A percentile compares a stretch with the other conserved stretches of the same genome.
Conservation (phyloP, 2,797 vertebrate genomes). For the Chlorospingus semifuscus region DNA sequence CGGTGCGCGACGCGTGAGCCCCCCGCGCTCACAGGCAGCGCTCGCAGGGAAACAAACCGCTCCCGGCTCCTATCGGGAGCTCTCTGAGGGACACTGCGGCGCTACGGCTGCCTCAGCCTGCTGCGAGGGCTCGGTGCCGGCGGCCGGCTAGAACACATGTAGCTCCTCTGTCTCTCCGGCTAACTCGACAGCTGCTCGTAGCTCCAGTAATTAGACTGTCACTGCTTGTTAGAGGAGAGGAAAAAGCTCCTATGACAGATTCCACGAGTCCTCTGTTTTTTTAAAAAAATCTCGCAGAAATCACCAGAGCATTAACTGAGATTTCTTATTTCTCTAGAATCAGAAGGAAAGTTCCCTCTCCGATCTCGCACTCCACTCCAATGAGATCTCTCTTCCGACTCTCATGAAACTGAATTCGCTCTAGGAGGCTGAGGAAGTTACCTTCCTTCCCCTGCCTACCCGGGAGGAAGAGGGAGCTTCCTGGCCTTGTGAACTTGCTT, state of each 20-base stretch:
- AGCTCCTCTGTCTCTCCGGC: constrained; percentile 82
- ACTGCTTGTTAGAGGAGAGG: constrained; percentile 92
- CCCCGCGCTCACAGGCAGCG: background rate
- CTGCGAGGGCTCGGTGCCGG: constrained; percentile 10
- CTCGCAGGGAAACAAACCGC: background rate
- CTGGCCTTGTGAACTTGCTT: background rate
- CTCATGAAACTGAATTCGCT: background rate
- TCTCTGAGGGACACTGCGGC: background rate
- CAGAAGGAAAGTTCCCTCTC: constrained; percentile 38
- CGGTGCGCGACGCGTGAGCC: background rate
- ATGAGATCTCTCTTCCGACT: constrained; percentile 21
- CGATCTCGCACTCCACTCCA: constrained; percentile 15
- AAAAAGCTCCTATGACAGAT: constrained; percentile 89
- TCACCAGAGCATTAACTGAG: constrained; percentile 73
- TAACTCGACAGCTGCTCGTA: constrained; percentile 96
- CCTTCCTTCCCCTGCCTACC: background rate
- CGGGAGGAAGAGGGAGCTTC: background rate
- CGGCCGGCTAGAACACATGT: constrained; percentile 74
- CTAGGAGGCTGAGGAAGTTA: background rate
- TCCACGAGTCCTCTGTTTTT: constrained; percentile 78
- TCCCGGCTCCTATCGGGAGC: background rate
- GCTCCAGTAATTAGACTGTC: constrained; percentile 97
- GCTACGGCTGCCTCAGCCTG: background rate
- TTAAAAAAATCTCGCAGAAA: constrained; percentile 68
- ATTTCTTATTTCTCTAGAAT: constrained; percentile 58